phyloP scores from a whole-genome alignment of 2,888 invertebrate genomes.

The Sabellastarte sp. region DNA sequence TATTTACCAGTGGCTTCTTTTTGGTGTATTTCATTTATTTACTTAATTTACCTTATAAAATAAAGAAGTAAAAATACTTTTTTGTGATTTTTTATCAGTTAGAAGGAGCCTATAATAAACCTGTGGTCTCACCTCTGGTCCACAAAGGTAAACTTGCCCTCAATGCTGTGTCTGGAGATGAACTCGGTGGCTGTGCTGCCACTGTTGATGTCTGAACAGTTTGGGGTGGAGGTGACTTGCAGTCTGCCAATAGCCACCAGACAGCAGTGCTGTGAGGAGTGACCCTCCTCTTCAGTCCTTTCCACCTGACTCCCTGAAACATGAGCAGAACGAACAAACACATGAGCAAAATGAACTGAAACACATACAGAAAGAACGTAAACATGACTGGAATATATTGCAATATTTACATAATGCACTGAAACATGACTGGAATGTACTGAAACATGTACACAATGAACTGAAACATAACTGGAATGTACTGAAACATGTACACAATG shows the following conservation, averaged over 20 bases:
- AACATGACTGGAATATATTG: too few species aligned
- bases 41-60: not conserved
- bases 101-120: too few species aligned
- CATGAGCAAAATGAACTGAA: too few species aligned
- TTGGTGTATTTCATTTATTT: not conserved
- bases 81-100: too few species aligned
- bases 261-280: conserved; percentile 82
- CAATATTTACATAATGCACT: too few species aligned
- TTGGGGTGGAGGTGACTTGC: conserved; percentile 94
- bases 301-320: conserved; percentile 67
- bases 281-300: conserved; percentile 64
- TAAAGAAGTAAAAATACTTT: too few species aligned
- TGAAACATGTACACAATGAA: too few species aligned
- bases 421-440: too few species aligned
- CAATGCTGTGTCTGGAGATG: conserved; percentile 92
- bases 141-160: conserved; percentile 98
- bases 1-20: not conserved
- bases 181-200: conserved; percentile 77
- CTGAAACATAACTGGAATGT: too few species aligned
- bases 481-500: too few species aligned
- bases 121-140: conserved; percentile 79
- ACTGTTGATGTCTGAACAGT: conserved; percentile 83
- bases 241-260: conserved; percentile 96
- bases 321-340: too few species aligned
- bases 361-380: too few species aligned